Conservation (phyloP, 2,797 vertebrate species). For the Parauchenoglanis punctatus region DNA sequence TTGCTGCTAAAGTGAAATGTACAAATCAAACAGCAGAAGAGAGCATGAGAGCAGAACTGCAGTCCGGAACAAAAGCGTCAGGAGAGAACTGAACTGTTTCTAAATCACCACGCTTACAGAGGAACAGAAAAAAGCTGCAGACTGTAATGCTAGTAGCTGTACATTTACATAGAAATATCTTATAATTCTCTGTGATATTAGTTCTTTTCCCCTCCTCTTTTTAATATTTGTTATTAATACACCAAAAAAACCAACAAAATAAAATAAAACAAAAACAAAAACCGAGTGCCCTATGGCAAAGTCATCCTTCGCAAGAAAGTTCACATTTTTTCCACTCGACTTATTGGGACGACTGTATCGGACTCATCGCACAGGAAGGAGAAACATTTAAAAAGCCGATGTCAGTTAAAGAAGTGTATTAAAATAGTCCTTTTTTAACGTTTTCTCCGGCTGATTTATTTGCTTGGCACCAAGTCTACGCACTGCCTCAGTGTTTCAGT, state of each 20-base stretch:
- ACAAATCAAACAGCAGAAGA: slow-evolving; percentile 60
- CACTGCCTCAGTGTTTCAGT: slow-evolving; percentile 52
- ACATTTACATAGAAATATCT: slow-evolving; percentile 98
- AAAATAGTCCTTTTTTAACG: slow-evolving; percentile 77
- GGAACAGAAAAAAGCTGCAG: slow-evolving; percentile 83
- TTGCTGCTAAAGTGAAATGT: slow-evolving; percentile 55
- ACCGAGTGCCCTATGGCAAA: slow-evolving; percentile 83
- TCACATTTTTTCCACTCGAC: slow-evolving; percentile 62
- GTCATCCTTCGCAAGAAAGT: slow-evolving; percentile 78
- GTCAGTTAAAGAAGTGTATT: slow-evolving; percentile 81
- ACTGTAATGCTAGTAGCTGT: slow-evolving; percentile 97
- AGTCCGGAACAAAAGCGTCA: slow-evolving; percentile 53
- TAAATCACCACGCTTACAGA: slow-evolving; percentile 77
- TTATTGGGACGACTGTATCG: slow-evolving; percentile 74
- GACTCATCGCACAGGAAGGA: slow-evolving; percentile 78
- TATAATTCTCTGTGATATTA: slow-evolving; percentile 87
- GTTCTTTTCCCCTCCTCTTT: slow-evolving; percentile 77
- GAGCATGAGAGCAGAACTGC: slow-evolving; percentile 36
- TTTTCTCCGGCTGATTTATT: slow-evolving; percentile 57
- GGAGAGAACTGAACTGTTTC: slow-evolving; percentile 62
- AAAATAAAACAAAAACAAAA: slow-evolving; percentile 63
- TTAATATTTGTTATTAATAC: slow-evolving; percentile 89
- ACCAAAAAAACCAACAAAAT: slow-evolving; percentile 78
- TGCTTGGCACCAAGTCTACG: slow-evolving; percentile 62
- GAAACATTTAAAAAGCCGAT: slow-evolving; percentile 79